phyloP scores from a whole-genome alignment of 2,888 invertebrate species.

The Drosophila affinis region DNA sequence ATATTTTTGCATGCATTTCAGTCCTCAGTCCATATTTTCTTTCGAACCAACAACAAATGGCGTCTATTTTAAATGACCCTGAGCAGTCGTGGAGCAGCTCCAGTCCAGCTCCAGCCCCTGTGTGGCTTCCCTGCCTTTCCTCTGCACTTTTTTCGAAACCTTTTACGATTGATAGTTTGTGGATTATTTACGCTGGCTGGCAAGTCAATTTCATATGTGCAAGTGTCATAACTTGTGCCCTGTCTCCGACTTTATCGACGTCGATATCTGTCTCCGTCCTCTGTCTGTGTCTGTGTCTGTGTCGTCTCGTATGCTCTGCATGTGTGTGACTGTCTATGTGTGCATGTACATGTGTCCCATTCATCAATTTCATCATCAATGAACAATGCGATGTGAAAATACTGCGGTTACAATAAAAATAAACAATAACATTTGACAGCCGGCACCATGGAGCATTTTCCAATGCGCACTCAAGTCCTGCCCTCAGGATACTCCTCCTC shows the following conservation, averaged over 20 bases:
- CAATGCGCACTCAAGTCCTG: conserved; percentile 33
- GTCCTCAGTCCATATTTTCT: too few relatives aligned
- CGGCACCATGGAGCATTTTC: conserved; percentile 40
- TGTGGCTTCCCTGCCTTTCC: conserved; percentile 4
- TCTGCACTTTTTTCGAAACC: conserved; percentile 1
- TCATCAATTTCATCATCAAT: conserved; percentile 46
- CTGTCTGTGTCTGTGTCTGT: neutral
- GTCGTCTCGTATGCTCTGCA: neutral
- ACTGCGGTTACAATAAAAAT: conserved; percentile 50
- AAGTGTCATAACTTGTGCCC: conserved; percentile 35
- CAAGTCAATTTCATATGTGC: conserved; percentile 30
- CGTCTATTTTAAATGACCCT: neutral
- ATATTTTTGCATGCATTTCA: too few relatives aligned
- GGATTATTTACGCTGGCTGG: conserved; percentile 22
- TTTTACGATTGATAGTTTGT: conserved; percentile 8
- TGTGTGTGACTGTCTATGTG: conserved; percentile 1
- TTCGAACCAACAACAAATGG: neutral
- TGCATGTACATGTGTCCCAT: conserved; percentile 14
- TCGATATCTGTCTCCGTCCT: neutral
- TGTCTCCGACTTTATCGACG: conserved; percentile 24
- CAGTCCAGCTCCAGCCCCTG: too few relatives aligned
- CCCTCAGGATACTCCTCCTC: neutral
- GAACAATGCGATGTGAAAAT: conserved; percentile 53
- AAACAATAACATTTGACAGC: conserved; percentile 55
- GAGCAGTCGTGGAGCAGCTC: neutral